Base-by-base conservation (phyloP, 2,797 vertebrate genomes). In the Acanthornis magna region DNA sequence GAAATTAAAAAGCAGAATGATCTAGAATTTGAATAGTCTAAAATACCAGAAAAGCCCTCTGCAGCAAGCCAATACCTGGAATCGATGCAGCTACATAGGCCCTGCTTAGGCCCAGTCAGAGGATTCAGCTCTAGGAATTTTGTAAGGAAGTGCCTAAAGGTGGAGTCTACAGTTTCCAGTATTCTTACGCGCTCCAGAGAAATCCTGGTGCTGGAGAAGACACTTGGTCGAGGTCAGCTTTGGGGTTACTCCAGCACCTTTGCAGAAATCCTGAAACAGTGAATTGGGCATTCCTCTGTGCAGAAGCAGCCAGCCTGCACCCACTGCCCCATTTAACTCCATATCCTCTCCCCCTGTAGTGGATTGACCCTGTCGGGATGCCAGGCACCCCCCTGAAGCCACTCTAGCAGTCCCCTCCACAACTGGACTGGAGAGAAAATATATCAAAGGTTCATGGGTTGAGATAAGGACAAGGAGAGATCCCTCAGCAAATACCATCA, bases 291-390 rank as follows among this genome's bases (percentile, higher is more conserved):
- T 10, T 38, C 19, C 36, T 25, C 45, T 23, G 50, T 8, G 38
- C n/a, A 74, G 53, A 54, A 74, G 48, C n/a, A 60, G 53, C 15
- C 60, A 84, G 34, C 7, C 53, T 32, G 57, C 47, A 51, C 6
- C 20, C 4, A 0, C 13, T 16, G 27, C 16, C 30, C 36, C 5
- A 0, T 40, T 73, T 6, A 38, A 11, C 57, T 34, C 30, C 1
- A 3, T 11, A 7, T 17, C 25, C 79, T 17, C 27, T 18, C 14
- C 16, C 17, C 1, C 30, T 36, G 26, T 2, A 12, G 25, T 42
- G 34, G 34, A 34, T 1, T 34, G 11, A 43, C 17, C 34, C 65
- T 48, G 34, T 30, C 42, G 54, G 42, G 21, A 55, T 71, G 42
- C 26, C 83, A 70, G 40, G 20, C 20, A 70, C 25, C n/a, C 19